Evolutionary conservation across 2,113 vertebrate species (phyloP), one percentile per base, ranked within the genome.

Genomic region (Sminthopsis crassicaudata): DNA sequence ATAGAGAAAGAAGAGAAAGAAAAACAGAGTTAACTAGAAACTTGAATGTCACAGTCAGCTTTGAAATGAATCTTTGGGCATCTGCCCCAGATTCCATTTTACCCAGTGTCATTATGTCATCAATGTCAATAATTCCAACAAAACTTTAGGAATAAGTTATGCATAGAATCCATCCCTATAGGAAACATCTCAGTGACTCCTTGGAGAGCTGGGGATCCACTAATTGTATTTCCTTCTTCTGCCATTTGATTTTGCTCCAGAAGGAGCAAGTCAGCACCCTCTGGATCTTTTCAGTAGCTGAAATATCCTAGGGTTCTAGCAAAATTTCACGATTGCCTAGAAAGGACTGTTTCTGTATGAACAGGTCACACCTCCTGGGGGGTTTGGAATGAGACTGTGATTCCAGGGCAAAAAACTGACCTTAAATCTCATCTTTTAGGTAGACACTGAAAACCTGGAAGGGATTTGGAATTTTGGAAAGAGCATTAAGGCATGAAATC

Each of bases 221-320:
- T 92, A 90, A 76, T 25, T 84, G 53, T 25, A 50, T 46, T 46
- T 94, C 92, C 91, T 22, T 46, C 95, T 88, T 95, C 55, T 92
- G 46, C 14, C 55, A 90, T 96, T 97, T 94, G 76, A 91, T 92
- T 97, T 54, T 92, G 76, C 0, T 96, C 27, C 95, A 91, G 94
- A 53, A 94, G 93, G 89, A 97, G 60, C 36, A 96, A 98, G 51
- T 50, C 60, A 92, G 98, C 90, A 95, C 88, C 88, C 51, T 26
- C n/a, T 95, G 91, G 96, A 95, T 94, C 91, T 91, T 96, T 96
- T 95, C 89, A 92, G 94, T 97, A 94, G 36, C 92, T 90, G 50
- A 0, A n/a, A n/a, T 89, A 93, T 97, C 53, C 24, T 46, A 91
- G 27, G 52, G 25, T 91, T 96, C n/a, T 93, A 12, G 12, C 51